phyloP scores from a whole-genome alignment of 2,888 invertebrate genomes.

The Tenthredo amoena region DNA sequence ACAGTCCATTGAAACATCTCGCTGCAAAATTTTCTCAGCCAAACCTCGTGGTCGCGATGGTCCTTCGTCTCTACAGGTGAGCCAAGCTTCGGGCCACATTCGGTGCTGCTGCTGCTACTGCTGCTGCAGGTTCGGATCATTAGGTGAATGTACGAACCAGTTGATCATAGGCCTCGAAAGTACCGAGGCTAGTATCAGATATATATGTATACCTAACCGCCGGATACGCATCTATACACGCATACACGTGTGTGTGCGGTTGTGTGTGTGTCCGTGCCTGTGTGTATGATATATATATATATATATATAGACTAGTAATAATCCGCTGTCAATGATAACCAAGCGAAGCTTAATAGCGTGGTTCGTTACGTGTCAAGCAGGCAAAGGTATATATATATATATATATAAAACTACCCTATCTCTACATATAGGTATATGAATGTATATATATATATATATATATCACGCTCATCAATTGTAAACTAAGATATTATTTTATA shows the following conservation, averaged over 20 bases:
- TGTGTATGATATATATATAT: no score
- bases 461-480: no score
- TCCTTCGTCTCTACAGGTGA: constrained; percentile 31
- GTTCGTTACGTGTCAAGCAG: constrained; percentile 2
- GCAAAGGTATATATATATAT: neutral
- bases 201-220: neutral
- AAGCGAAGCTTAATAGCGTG: neutral
- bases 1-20: neutral
- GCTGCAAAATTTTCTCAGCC: neutral
- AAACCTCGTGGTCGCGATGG: neutral
- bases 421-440: no score
- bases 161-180: constrained; percentile 19
- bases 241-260: no score
- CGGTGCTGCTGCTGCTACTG: neutral
- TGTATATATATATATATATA: no score
- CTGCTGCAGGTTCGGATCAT: constrained; percentile 23
- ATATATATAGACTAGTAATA: neutral
- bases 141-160: constrained; percentile 35
- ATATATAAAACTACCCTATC: no score
- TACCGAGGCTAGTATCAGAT: neutral
- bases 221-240: constrained; percentile 5
- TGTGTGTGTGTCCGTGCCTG: no score
- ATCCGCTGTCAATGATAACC: constrained; percentile 28
- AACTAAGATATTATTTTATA: no score
- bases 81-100: constrained; percentile 26